Base-by-base conservation (phyloP, 2,113 vertebrate species). In the Calidris pugnax region DNA sequence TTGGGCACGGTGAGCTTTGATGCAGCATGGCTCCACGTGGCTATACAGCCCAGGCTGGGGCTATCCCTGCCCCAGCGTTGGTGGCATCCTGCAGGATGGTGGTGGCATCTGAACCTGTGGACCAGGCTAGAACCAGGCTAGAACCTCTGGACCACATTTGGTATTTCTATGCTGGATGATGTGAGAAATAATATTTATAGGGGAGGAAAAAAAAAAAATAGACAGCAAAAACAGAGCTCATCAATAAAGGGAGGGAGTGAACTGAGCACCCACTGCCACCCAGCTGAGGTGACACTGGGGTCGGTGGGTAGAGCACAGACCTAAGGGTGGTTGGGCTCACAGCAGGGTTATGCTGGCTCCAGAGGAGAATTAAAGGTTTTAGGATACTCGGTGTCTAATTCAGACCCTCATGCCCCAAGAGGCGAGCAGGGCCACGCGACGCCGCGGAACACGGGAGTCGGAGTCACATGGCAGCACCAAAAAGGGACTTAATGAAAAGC, bases 371-470 rank as follows among this genome's bases (percentile, higher is more conserved):
- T 60, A 74, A 85, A 67, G 68, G 37, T 9, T 90, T 60, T 50
- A 78, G 79, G 62, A 72, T n/a, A 63, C 32, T 60, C 0, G 0
- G 47, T 24, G 17, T 41, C 60, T 37, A 33, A 17, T 85, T 94
- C 67, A 62, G 75, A 77, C 33, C 26, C 18, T 69, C 63, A 26
- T 23, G 15, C 59, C 53, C 48, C 4, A 1, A 82, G 77, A 81
- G 28, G 18, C 0, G 0, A 55, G 43, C 2, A 1, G 21, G 43
- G 24, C 22, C 27, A 14, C 3, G 50, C 1, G 4, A 32, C 9
- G 35, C 19, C 26, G 3, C 68, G 20, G 60, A 72, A 62, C 37
- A 26, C 2, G 2, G 37, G 84, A 56, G 32, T 17, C 13, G 3
- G 63, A 75, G 66, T 62, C 41, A 76, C 2, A 1, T 24, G 39